phyloP scores from a whole-genome alignment of 2,888 invertebrate species.

The Napeogenes sylphis region DNA sequence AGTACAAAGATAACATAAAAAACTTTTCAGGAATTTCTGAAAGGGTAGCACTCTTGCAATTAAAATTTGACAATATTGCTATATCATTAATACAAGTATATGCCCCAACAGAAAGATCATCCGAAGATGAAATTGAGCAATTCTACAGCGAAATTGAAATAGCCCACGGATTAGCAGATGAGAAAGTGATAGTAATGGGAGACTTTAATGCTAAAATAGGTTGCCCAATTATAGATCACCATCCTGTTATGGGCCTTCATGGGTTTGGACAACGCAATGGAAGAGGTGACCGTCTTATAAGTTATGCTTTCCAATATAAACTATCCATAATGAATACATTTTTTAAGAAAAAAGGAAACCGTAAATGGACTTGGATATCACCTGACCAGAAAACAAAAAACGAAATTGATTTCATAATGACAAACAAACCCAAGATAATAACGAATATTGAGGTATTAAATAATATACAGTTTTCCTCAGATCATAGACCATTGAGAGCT shows the following conservation, averaged over 20 bases:
- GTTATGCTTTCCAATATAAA: constrained; percentile 24
- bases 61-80: no score
- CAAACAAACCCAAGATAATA: no score
- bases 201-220: constrained; percentile 12
- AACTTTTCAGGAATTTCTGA: no score
- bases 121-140: constrained; percentile 11
- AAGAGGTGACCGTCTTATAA: constrained; percentile 23
- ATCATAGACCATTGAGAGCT: no score
- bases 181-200: constrained; percentile 2
- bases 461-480: no score
- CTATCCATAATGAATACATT: constrained; percentile 24
- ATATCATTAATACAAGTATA: constrained; percentile 15
- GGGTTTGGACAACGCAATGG: constrained; percentile 21
- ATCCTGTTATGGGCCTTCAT: constrained; percentile 7
- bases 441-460: no score
- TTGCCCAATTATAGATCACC: neutral
- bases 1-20: no score
- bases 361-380: constrained; percentile 15
- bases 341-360: constrained; percentile 11
- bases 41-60: no score
- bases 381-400: neutral
- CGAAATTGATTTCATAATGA: neutral
- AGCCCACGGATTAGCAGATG: neutral
- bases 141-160: constrained; percentile 12
- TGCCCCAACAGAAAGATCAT: neutral